phyloP scores from a whole-genome alignment of 2,797 vertebrate genomes.

The Anomalospiza imberbis region DNA sequence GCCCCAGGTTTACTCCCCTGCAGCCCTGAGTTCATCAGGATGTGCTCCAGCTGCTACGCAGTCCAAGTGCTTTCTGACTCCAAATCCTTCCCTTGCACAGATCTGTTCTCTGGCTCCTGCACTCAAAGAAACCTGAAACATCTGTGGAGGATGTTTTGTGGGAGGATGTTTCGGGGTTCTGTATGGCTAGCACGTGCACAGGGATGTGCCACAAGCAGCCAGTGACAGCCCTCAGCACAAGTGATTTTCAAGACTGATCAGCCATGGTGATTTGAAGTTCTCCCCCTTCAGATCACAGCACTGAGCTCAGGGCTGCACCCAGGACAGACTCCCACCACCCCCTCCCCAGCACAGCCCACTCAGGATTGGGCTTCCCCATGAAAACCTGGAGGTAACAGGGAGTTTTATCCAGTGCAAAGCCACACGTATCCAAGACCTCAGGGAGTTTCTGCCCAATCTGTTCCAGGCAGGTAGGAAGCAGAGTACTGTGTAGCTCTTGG shows the following conservation, averaged over 20 bases:
- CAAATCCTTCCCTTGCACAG: background rate
- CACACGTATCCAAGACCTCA: fast-evolving
- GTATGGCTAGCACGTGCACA: fast-evolving
- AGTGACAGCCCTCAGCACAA: background rate
- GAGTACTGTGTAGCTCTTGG: background rate
- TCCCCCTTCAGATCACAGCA: background rate
- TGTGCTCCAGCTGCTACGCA: fast-evolving
- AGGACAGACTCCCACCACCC: background rate
- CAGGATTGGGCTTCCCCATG: fast-evolving
- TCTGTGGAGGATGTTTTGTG: background rate
- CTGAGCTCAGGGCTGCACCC: background rate
- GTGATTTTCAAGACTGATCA: background rate
- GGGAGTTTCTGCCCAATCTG: background rate
- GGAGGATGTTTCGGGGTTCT: background rate
- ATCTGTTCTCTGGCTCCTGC: background rate
- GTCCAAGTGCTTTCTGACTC: background rate
- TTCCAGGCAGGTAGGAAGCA: background rate
- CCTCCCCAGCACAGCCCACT: background rate
- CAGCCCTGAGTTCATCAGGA: background rate
- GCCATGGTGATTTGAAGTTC: background rate
- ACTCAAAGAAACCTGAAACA: background rate
- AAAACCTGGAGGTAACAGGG: background rate
- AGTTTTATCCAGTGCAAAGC: background rate
- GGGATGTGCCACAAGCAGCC: fast-evolving
- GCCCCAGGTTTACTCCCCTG: background rate